These are phyloP conservation scores for Apis cerana DNA, from an alignment of 1,140 invertebrate species.

Conservation along the genomic window DNA sequence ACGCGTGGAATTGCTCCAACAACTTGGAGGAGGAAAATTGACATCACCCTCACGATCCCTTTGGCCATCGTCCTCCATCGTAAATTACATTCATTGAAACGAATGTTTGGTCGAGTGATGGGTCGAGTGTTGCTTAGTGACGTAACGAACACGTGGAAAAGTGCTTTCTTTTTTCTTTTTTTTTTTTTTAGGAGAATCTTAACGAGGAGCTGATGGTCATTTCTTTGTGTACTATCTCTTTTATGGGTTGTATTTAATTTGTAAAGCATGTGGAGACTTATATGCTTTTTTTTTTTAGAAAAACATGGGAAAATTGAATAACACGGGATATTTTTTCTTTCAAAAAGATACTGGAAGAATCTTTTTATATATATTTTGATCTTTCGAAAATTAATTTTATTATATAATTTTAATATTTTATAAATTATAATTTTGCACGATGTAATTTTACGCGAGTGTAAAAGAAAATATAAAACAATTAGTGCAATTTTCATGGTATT, in stretches of 20 bases:
- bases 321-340: too few species aligned
- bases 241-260: too few species aligned
- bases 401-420: too few species aligned
- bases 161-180: background rate
- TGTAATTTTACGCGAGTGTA: too few species aligned
- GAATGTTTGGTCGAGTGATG: background rate
- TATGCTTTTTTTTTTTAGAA: too few species aligned
- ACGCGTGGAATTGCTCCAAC: background rate
- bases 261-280: too few species aligned
- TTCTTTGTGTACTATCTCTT: background rate
- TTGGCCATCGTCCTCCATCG: background rate
- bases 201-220: background rate
- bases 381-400: too few species aligned
- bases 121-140: background rate
- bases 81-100: slow-evolving; percentile 31
- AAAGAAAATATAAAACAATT: background rate
- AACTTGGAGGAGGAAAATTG: slow-evolving; percentile 6
- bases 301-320: too few species aligned
- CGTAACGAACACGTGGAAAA: background rate
- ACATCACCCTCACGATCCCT: background rate
- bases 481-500: background rate
- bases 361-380: too few species aligned
- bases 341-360: too few species aligned
- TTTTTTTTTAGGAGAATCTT: too few species aligned
- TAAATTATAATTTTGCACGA: too few species aligned